A percentile compares a stretch with the other conserved stretches of the same genome.
Conservation (phyloP, 2,888 invertebrate genomes). For the Falcaria lacertinaria region DNA sequence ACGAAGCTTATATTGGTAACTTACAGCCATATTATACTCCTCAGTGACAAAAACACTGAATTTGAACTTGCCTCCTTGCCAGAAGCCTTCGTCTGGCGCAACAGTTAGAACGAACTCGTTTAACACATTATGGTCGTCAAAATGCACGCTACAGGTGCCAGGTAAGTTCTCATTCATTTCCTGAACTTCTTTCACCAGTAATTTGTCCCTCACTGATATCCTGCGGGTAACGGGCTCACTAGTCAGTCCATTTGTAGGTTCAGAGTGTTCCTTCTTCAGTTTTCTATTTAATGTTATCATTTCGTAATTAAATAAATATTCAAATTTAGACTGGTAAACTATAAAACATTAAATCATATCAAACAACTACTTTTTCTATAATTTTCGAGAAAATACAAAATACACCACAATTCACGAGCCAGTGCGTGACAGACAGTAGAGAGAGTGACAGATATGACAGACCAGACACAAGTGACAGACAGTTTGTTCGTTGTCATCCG, state of each 20-base stretch:
- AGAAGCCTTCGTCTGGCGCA: conserved; percentile 91
- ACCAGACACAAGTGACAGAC: too few species aligned
- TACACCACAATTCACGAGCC: not conserved
- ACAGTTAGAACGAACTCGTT: conserved; percentile 89
- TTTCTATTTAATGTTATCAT: conserved; percentile 88
- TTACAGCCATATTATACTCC: conserved; percentile 97
- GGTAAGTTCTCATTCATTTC: conserved; percentile 94
- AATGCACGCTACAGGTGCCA: conserved; percentile 86
- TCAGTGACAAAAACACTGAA: conserved; percentile 93
- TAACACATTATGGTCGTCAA: conserved; percentile 90
- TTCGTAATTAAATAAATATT: conserved; percentile 22
- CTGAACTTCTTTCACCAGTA: conserved; percentile 89
- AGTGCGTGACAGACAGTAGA: too few species aligned
- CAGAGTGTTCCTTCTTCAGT: conserved; percentile 82
- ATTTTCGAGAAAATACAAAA: conserved; percentile 10
- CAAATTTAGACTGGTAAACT: conserved; percentile 13
- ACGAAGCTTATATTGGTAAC: conserved; percentile 38
- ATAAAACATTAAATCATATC: conserved; percentile 32
- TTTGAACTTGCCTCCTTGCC: conserved; percentile 92
- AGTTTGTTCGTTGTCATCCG: too few species aligned
- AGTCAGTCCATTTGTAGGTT: conserved; percentile 56
- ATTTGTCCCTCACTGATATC: conserved; percentile 88
- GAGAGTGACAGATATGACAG: too few species aligned
- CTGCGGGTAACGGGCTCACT: conserved; percentile 67
- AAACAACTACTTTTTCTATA: conserved; percentile 19